Evolutionary conservation across 2,113 vertebrate genomes (phyloP), one percentile per base, ranked within the genome.

Genomic region (Egretta garzetta): DNA sequence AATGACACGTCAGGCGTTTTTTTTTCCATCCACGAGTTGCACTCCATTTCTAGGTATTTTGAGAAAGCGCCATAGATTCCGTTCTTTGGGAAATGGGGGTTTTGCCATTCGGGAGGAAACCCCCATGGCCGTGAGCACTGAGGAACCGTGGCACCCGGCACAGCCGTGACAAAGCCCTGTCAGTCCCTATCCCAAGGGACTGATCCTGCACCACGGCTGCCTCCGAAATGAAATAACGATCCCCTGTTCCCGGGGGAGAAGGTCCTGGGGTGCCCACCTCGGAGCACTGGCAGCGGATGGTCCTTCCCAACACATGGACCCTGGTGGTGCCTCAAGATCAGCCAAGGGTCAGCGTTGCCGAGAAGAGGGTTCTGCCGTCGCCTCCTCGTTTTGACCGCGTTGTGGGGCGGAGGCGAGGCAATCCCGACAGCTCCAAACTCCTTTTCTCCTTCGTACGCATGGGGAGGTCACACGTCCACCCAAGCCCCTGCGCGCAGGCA

Each of bases 101-200:
- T 80, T 73, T 66, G 32, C 32, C 14, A 2, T 12, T 15, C 0
- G 1, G 60, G 32, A 41, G 32, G 59, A 90, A 75, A 47, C 12
- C 18, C 1, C 0, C 1, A 4, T 2, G 15, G 32, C 59, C 17
- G n/a, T 1, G 12, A 56, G 81, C 52, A 4, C 56, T 3, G 13
- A 9, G 47, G 23, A 47, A n/a, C 27, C 0, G 0, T 2, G 43
- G n/a, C 60, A 27, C 9, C 0, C 0, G 12, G 30, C 55, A 20
- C 49, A 28, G 30, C 39, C 6, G 11, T 1, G 20, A 5, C 52
- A 41, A 8, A 72, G 22, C 27, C 32, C 64, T 64, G 80, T 23
- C 2, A 1, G 49, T 50, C 37, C 49, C 32, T n/a, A 4, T 5
- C 41, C 30, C 35, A 23, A n/a, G 62, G 66, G 47, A 19, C 41